Conservation (phyloP, 35 echinoderm and acorn worm genomes). For the Heliocidaris erythrogramma region DNA sequence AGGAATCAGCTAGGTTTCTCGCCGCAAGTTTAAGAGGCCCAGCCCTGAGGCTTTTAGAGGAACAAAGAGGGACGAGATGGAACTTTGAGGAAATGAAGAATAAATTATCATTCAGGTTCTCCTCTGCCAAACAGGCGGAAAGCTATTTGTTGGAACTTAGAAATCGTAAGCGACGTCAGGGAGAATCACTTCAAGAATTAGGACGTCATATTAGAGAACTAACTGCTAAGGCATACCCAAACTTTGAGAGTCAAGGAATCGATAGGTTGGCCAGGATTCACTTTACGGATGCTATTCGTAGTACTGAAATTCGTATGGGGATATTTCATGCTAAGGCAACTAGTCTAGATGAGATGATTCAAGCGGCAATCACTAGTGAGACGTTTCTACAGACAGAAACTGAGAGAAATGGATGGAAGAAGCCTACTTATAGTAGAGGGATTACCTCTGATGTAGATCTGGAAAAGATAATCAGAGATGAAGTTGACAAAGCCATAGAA, state of each 20-base stretch:
- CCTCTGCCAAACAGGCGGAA: conserved; percentile 10
- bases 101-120: no score
- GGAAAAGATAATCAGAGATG: neutral
- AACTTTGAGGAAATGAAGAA: neutral
- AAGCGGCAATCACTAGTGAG: no score
- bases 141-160: conserved; percentile 6
- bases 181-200: neutral
- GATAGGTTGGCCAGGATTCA: no score
- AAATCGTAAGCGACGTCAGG: no score
- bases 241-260: neutral
- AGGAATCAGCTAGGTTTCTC: neutral
- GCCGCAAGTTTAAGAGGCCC: neutral
- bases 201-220: conserved; percentile 22
- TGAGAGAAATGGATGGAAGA: no score
- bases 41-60: neutral
- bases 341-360: no score
- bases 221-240: neutral
- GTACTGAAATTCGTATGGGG: no score
- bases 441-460: no score
- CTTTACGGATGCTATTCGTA: no score
- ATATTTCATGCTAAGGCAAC: no score
- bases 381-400: no score
- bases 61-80: neutral
- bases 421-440: no score
- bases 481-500: neutral